These are phyloP conservation scores for Ardeotis arabs DNA, from an alignment of 2,113 vertebrate species.

Conservation along the genomic window DNA sequence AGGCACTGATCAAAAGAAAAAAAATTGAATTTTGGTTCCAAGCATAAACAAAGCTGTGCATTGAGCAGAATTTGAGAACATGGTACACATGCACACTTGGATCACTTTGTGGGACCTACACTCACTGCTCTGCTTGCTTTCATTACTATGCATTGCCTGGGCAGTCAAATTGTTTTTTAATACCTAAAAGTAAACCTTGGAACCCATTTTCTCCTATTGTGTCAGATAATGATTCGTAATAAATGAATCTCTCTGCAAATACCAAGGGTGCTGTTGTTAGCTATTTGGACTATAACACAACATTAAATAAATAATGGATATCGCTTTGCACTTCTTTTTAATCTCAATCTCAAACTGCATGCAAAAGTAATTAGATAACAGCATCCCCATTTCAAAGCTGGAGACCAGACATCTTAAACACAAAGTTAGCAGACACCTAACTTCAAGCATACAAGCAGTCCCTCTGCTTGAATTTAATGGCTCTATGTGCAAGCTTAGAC, in stretches of 20 bases:
- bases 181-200: not conserved
- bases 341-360: not conserved
- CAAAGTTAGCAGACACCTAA: not conserved
- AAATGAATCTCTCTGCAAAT: not conserved
- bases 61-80: not conserved
- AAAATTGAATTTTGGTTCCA: not conserved
- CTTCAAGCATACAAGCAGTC: not conserved
- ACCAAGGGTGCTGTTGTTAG: not conserved
- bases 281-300: not conserved
- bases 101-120: not conserved
- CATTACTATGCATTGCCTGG: not conserved
- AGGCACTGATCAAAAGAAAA: not conserved
- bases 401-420: not conserved
- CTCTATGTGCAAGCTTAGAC: not conserved
- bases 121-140: not conserved
- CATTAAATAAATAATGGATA: not conserved
- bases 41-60: constrained; percentile 4
- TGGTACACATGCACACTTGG: not conserved
- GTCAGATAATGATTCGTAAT: not conserved
- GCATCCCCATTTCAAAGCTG: not conserved
- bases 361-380: not conserved
- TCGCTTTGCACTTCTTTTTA: not conserved
- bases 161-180: not conserved
- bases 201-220: not conserved
- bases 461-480: not conserved